phyloP scores from a whole-genome alignment of 2,888 invertebrate species.

The Acronicta psi region DNA sequence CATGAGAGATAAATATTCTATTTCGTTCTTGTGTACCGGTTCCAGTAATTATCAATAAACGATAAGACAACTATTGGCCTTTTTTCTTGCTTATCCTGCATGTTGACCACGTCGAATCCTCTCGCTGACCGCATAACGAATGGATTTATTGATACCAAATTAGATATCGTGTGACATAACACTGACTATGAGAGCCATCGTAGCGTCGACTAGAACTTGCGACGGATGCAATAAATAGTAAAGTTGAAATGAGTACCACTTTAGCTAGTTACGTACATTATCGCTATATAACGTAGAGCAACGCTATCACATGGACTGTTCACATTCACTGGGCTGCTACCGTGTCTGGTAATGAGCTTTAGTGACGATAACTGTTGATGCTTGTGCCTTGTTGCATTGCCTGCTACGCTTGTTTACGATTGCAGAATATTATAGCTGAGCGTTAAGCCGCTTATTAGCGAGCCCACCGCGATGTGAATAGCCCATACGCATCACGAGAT shows the following conservation, averaged over 20 bases:
- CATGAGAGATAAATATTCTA: slow-evolving; percentile 64
- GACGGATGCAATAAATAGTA: slow-evolving; percentile 47
- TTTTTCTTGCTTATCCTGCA: slow-evolving; percentile 87
- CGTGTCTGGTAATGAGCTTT: slow-evolving; percentile 30
- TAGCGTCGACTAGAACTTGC: slow-evolving; percentile 52
- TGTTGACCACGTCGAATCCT: slow-evolving; percentile 71
- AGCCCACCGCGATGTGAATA: slow-evolving; percentile 51
- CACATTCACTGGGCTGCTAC: slow-evolving; percentile 41
- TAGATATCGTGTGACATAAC: slow-evolving; percentile 44
- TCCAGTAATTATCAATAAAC: slow-evolving; percentile 84
- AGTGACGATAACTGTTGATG: slow-evolving; percentile 39
- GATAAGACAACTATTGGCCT: slow-evolving; percentile 82
- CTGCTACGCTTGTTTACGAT: slow-evolving; percentile 49
- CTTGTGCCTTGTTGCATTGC: slow-evolving; percentile 52
- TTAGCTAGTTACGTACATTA: slow-evolving; percentile 59
- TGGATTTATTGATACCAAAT: slow-evolving; percentile 53
- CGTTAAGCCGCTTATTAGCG: slow-evolving; percentile 40
- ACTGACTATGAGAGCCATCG: slow-evolving; percentile 45
- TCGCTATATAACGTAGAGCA: slow-evolving; percentile 58
- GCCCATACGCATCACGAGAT: slow-evolving; percentile 42
- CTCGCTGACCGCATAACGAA: slow-evolving; percentile 55
- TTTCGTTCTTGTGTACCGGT: slow-evolving; percentile 81
- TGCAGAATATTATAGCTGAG: slow-evolving; percentile 47
- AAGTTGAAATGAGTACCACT: slow-evolving; percentile 54
- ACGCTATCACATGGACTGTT: slow-evolving; percentile 56